Conservation (phyloP, 2,113 vertebrate genomes). For the Rallus limicola region DNA sequence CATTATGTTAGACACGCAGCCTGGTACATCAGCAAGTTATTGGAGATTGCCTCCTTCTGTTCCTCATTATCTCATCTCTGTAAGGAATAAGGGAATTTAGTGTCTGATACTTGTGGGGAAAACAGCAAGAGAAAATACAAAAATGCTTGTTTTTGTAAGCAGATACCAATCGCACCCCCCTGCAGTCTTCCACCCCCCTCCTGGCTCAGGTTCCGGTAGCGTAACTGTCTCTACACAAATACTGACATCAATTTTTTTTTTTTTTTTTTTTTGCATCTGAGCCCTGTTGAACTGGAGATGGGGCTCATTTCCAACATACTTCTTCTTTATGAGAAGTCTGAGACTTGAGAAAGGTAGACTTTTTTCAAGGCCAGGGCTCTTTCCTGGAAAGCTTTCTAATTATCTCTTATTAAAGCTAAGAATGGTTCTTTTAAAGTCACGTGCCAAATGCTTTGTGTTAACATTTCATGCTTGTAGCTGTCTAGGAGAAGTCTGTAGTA, state of each 20-base stretch:
- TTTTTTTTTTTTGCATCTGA: not conserved
- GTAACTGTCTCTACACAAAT: fast-evolving
- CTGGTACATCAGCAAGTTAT: not conserved
- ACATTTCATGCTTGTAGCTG: not conserved
- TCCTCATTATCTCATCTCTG: not conserved
- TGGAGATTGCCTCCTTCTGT: not conserved
- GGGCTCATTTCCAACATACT: not conserved
- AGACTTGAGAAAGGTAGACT: not conserved
- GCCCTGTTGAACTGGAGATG: not conserved
- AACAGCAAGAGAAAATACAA: not conserved
- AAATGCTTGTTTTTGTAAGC: not conserved
- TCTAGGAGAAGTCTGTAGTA: not conserved
- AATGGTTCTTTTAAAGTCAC: not conserved
- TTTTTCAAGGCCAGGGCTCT: not conserved
- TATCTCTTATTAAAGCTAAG: not conserved
- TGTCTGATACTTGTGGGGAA: not conserved
- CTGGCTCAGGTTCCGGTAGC: too few species aligned
- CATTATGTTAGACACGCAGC: not conserved
- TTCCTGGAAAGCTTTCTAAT: not conserved
- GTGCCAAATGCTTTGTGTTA: not conserved
- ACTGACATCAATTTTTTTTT: not conserved
- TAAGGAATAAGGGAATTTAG: not conserved
- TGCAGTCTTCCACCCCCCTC: not conserved
- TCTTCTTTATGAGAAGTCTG: not conserved
- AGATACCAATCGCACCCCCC: fast-evolving